Conservation (phyloP, 1,140 invertebrate genomes). For the Lycorma delicatula region DNA sequence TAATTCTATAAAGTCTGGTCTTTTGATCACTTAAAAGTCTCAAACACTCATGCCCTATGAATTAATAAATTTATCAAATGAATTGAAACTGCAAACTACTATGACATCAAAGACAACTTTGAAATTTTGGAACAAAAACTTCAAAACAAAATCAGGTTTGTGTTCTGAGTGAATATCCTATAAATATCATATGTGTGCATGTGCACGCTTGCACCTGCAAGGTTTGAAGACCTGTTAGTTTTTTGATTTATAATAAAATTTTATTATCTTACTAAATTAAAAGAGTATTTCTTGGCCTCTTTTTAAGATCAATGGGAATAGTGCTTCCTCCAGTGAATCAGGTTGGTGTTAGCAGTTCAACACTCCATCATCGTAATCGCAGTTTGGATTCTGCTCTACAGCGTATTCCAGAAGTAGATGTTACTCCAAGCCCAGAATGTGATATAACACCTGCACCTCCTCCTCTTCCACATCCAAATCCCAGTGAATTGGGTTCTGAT, state of each 20-base stretch:
- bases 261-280: conserved; percentile 10
- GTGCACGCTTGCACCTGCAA: no score
- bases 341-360: conserved; percentile 44
- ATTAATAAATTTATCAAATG: no score
- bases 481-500: conserved; percentile 70
- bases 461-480: conserved; percentile 37
- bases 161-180: no score
- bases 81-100: no score
- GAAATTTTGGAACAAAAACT: no score
- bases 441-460: conserved; percentile 40
- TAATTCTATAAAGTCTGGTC: no score
- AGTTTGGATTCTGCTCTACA: conserved; percentile 80
- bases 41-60: no score
- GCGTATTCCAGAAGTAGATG: conserved; percentile 74
- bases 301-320: conserved; percentile 64
- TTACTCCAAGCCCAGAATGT: conserved; percentile 67
- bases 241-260: conserved; percentile 8
- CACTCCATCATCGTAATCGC: conserved; percentile 75
- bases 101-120: no score
- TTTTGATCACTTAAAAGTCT: no score
- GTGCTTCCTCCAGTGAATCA: conserved; percentile 61
- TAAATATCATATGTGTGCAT: no score
- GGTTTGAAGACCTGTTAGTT: conserved; percentile 14
- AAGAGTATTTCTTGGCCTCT: conserved; percentile 20
- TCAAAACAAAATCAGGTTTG: no score